Conservation (phyloP, 2,797 vertebrate species). For the Rhyacichthys aspro region DNA sequence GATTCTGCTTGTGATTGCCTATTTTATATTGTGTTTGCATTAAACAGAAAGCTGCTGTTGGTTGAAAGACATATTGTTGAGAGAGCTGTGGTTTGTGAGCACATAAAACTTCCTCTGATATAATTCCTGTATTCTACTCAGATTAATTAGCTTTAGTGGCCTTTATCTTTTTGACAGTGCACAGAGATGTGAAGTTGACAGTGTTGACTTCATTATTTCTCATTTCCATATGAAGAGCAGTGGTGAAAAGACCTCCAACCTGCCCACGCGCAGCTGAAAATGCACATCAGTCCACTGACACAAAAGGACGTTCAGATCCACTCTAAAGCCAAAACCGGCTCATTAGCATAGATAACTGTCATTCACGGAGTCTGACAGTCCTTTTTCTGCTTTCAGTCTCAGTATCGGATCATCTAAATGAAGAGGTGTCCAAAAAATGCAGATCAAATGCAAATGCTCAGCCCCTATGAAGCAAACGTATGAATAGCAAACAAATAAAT, state of each 20-base stretch:
- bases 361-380: slow-evolving; percentile 51
- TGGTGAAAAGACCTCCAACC: slow-evolving; percentile 62
- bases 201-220: slow-evolving; percentile 72
- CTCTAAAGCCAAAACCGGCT: slow-evolving; percentile 25
- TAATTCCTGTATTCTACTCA: slow-evolving; percentile 47
- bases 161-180: slow-evolving; percentile 64
- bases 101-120: slow-evolving; percentile 41
- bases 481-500: too few relatives aligned
- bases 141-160: slow-evolving; percentile 64
- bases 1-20: neutral
- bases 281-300: slow-evolving; percentile 15
- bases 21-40: slow-evolving; percentile 19
- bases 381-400: slow-evolving; percentile 49
- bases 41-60: slow-evolving; percentile 32
- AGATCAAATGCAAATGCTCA: neutral
- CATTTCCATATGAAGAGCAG: slow-evolving; percentile 70
- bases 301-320: slow-evolving; percentile 14
- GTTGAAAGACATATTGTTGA: slow-evolving; percentile 18
- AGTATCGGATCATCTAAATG: slow-evolving; percentile 57
- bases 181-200: slow-evolving; percentile 62
- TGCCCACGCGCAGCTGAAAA: slow-evolving; percentile 54
- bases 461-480: neutral
- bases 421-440: slow-evolving; percentile 28
- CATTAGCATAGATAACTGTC: slow-evolving; percentile 58
- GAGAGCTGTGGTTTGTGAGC: slow-evolving; percentile 42